These are phyloP conservation scores for Monodelphis domestica DNA, from an alignment of 2,797 vertebrate genomes.

Conservation along the genomic window DNA sequence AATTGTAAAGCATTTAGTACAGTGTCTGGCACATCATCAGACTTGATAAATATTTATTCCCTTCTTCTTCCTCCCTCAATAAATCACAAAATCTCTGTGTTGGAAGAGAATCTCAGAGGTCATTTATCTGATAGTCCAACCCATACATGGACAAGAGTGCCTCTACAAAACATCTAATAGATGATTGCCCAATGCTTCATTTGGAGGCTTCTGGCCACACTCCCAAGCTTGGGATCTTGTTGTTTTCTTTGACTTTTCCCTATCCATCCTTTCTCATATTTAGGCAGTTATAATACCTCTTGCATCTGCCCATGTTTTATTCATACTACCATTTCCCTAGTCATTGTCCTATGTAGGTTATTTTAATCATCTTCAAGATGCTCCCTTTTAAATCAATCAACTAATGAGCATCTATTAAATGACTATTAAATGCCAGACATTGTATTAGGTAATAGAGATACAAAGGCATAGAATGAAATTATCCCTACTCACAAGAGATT, in stretches of 20 bases:
- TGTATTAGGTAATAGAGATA: neutral
- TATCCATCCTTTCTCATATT: neutral
- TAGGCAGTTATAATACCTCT: neutral
- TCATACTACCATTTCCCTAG: constrained; percentile 1
- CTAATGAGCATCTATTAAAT: constrained; percentile 27
- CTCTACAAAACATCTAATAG: neutral
- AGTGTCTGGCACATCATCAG: neutral
- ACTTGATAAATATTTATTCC: neutral
- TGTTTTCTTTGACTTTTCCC: neutral
- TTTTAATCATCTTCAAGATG: no score
- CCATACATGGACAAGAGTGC: neutral
- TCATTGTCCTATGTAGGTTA: neutral
- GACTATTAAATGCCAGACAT: neutral
- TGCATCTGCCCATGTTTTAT: neutral
- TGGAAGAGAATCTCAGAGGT: neutral
- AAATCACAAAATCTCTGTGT: neutral
- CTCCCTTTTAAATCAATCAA: constrained; percentile 16
- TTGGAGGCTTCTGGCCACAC: neutral
- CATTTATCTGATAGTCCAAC: neutral
- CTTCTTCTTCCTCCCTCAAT: neutral
- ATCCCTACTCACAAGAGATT: constrained; percentile 1
- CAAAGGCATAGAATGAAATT: neutral
- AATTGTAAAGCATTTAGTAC: neutral
- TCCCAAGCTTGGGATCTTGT: neutral
- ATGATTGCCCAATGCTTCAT: neutral